Conservation (phyloP, 2,113 vertebrate species). For the Grammomys surdaster region DNA sequence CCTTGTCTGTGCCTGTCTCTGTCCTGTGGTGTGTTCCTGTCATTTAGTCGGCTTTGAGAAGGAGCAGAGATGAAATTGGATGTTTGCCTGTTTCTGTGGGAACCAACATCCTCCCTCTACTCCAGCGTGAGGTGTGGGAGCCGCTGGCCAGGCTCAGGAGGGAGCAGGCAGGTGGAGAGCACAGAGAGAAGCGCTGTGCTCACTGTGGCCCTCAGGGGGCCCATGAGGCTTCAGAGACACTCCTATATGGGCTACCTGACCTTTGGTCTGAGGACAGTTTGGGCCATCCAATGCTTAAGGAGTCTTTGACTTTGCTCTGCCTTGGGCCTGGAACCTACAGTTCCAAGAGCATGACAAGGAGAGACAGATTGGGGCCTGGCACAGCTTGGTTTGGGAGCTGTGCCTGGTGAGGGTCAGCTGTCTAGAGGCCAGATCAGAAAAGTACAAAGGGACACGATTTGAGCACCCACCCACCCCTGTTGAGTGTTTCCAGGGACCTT, state of each 20-base stretch:
- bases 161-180: background rate
- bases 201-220: background rate
- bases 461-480: background rate
- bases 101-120: background rate
- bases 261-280: background rate
- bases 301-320: background rate
- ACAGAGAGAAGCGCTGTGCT: background rate
- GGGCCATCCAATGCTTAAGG: too few species aligned
- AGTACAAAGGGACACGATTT: background rate
- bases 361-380: background rate
- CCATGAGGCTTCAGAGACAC: background rate
- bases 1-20: background rate
- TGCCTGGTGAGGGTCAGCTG: background rate
- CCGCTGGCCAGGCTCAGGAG: background rate
- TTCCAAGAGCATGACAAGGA: background rate
- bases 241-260: background rate
- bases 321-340: background rate
- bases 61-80: conserved; percentile 21
- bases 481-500: background rate
- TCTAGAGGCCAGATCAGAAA: background rate
- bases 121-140: background rate
- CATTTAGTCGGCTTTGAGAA: background rate
- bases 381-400: background rate
- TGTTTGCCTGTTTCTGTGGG: background rate
- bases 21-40: background rate